These are phyloP conservation scores for Ruditapes philippinarum DNA, from an alignment of 1,140 invertebrate genomes.

Conservation along the genomic window DNA sequence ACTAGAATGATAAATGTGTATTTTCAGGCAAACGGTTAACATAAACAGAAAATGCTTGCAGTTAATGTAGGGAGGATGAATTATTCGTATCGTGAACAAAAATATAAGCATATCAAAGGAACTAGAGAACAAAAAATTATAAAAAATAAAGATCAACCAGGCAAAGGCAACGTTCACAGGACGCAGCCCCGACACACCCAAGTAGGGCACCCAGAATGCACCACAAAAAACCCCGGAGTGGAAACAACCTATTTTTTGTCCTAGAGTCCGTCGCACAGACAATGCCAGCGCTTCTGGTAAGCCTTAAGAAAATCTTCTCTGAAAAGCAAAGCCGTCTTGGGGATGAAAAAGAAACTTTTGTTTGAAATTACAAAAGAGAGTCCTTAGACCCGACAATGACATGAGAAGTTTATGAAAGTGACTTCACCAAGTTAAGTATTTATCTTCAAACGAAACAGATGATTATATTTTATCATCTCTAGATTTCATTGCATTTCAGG, in stretches of 20 bases:
- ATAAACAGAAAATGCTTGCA: not conserved
- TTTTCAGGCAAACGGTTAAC: no score
- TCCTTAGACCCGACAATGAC: not conserved
- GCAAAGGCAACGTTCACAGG: no score
- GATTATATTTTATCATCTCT: not conserved
- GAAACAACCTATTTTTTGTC: not conserved
- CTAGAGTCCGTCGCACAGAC: not conserved
- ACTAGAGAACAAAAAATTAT: no score
- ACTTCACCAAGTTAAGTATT: not conserved
- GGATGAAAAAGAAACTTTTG: not conserved
- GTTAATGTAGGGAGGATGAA: not conserved
- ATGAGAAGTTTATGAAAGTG: not conserved
- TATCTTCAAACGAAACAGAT: not conserved
- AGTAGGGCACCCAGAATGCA: no score
- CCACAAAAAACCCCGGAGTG: no score
- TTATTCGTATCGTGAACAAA: not conserved
- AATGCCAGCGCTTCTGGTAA: not conserved
- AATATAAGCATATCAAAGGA: not conserved
- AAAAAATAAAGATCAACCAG: no score
- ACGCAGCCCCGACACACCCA: no score
- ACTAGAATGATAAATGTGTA: no score
- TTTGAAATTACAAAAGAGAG: not conserved
- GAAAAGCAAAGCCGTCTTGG: not conserved
- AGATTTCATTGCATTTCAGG: no score
- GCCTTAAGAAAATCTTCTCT: not conserved